Conservation (phyloP, 2,113 vertebrate species). For the Myotis yumanensis region DNA sequence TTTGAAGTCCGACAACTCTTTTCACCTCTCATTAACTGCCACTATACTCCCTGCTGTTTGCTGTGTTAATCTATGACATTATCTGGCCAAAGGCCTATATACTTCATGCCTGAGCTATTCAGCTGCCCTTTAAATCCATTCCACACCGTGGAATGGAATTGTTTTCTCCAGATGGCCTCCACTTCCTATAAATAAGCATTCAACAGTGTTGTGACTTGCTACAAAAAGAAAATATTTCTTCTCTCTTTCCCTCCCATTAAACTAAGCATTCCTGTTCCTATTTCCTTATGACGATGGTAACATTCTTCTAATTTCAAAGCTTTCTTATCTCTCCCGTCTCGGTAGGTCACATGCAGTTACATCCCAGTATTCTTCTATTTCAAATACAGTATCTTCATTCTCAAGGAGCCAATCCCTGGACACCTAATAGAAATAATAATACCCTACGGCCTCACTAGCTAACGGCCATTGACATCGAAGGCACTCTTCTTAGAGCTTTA, state of each 20-base stretch:
- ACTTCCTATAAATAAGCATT: constrained; percentile 58
- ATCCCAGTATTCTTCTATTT: not conserved
- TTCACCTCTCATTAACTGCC: constrained; percentile 47
- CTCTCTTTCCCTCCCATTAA: not conserved
- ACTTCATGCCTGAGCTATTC: constrained; percentile 27
- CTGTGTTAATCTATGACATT: constrained; percentile 34
- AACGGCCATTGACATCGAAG: not conserved
- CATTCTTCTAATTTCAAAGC: not conserved
- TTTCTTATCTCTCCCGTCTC: not conserved
- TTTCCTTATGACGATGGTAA: not conserved
- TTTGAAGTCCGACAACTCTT: constrained; percentile 51
- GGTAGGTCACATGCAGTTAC: not conserved
- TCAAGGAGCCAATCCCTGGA: not conserved
- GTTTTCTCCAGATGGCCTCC: constrained; percentile 73
- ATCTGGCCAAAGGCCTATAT: not conserved
- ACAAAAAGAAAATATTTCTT: constrained; percentile 27
- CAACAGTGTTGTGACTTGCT: constrained; percentile 33
- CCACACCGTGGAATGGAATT: not conserved
- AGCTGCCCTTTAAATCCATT: constrained; percentile 33
- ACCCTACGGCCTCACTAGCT: not conserved
- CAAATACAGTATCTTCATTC: not conserved
- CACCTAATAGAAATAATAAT: not conserved
- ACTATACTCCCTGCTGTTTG: constrained; percentile 52
- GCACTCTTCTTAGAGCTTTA: not conserved
- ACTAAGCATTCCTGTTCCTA: not conserved